These are phyloP conservation scores for Meandrina meandrites DNA, from an alignment of 92 coral and sea anemone genomes.

Conservation along the genomic window DNA sequence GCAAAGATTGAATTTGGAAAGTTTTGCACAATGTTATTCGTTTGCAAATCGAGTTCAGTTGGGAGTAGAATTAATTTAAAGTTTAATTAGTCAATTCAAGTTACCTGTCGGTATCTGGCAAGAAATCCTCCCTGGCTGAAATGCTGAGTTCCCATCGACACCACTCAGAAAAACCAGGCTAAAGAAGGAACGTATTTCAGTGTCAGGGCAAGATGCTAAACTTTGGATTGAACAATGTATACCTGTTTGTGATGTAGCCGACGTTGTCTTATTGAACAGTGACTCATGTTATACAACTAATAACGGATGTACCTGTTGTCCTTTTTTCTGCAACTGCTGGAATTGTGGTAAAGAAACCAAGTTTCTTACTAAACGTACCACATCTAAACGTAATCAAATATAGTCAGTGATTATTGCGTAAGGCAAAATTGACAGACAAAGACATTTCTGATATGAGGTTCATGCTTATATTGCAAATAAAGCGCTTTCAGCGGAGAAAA, in stretches of 20 bases:
- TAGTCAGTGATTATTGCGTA: background rate
- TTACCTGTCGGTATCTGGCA: slow-evolving; percentile 55
- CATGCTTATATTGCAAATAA: background rate
- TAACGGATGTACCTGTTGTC: slow-evolving; percentile 5
- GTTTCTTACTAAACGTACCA: slow-evolving; percentile 1
- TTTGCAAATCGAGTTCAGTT: background rate
- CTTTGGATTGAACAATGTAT: background rate
- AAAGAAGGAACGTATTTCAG: background rate
- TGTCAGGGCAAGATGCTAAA: background rate
- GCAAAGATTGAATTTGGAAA: background rate
- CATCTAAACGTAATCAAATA: background rate
- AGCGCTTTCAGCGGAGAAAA: too few relatives aligned
- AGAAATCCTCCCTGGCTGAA: slow-evolving; percentile 48
- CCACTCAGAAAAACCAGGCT: slow-evolving; percentile 70
- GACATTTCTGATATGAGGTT: background rate
- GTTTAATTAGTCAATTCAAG: background rate
- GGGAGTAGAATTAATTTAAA: background rate
- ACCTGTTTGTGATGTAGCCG: background rate
- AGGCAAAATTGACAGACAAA: background rate
- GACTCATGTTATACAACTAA: background rate
- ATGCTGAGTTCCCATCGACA: slow-evolving; percentile 55
- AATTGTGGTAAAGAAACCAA: slow-evolving; percentile 3
- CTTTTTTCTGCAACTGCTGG: slow-evolving; percentile 11
- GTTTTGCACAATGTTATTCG: background rate
- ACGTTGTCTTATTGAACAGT: background rate